These are phyloP conservation scores for Tethea ocularis DNA, from an alignment of 2,888 invertebrate genomes.

Conservation along the genomic window DNA sequence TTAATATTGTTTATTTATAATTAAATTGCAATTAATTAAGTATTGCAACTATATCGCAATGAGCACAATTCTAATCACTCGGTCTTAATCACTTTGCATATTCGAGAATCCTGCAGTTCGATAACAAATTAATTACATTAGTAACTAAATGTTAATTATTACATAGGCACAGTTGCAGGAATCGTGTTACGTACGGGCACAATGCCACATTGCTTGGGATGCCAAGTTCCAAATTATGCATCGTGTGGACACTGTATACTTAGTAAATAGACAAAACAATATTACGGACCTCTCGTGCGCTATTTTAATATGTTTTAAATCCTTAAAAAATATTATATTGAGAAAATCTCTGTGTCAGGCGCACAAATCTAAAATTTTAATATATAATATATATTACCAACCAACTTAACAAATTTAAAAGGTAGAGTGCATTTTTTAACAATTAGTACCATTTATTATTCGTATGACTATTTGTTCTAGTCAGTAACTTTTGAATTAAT, in stretches of 20 bases:
- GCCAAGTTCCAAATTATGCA: slow-evolving; percentile 14
- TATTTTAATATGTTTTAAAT: no score
- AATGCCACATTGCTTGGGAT: slow-evolving; percentile 9
- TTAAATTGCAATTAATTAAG: background rate
- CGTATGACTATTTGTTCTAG: slow-evolving; percentile 41
- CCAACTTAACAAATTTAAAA: no score
- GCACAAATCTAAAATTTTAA: no score
- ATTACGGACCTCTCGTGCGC: slow-evolving; percentile 7
- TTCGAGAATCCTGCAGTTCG: slow-evolving; percentile 1
- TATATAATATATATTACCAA: no score
- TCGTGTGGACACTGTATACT: slow-evolving; percentile 20
- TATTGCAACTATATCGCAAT: background rate
- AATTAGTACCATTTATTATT: slow-evolving; percentile 15
- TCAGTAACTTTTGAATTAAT: slow-evolving; percentile 53
- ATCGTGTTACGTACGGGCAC: slow-evolving; percentile 9
- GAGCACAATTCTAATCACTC: background rate
- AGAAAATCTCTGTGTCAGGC: no score
- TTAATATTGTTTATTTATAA: background rate
- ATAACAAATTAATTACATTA: slow-evolving; percentile 3
- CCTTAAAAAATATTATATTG: no score
- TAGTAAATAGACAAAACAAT: slow-evolving; percentile 20
- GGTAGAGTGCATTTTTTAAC: background rate
- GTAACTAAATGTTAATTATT: background rate
- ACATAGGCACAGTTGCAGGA: background rate
- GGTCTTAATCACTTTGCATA: background rate